Percentiles rank a stretch among this genome's conserved stretches.
These are phyloP conservation scores for Pandemis heparana DNA, from an alignment of 2,888 invertebrate genomes.

Conservation along the genomic window DNA sequence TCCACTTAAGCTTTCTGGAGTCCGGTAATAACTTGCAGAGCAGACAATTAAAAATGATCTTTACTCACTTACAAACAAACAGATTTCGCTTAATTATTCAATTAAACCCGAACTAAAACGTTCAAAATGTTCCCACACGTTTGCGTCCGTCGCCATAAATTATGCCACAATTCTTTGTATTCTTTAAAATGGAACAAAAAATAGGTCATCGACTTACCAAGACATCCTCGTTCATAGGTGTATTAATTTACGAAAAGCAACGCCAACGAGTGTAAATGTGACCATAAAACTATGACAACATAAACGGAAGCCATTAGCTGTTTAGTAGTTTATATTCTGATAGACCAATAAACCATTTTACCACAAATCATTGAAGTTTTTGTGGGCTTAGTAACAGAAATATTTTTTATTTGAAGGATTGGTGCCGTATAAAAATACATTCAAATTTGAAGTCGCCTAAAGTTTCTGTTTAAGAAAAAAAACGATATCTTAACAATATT, in stretches of 20 bases:
- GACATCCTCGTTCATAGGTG: neutral
- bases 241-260: slow-evolving; percentile 21
- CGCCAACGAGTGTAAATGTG: slow-evolving; percentile 13
- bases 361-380: neutral
- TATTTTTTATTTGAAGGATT: too few species aligned
- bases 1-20: neutral
- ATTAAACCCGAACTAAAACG: slow-evolving; percentile 19
- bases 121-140: slow-evolving; percentile 48
- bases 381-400: too few species aligned
- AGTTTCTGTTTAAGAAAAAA: too few species aligned
- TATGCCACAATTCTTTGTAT: slow-evolving; percentile 61
- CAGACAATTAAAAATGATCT: neutral
- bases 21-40: neutral
- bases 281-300: slow-evolving; percentile 17
- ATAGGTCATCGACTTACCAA: slow-evolving; percentile 49
- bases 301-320: slow-evolving; percentile 7
- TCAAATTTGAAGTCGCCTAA: too few species aligned
- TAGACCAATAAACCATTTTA: neutral
- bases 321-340: neutral
- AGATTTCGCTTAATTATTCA: neutral
- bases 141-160: slow-evolving; percentile 54
- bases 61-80: neutral
- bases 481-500: too few species aligned
- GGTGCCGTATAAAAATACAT: too few species aligned
- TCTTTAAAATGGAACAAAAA: slow-evolving; percentile 45